Conservation (phyloP, 2,888 invertebrate genomes). For the Taphrorychus bicolor region DNA sequence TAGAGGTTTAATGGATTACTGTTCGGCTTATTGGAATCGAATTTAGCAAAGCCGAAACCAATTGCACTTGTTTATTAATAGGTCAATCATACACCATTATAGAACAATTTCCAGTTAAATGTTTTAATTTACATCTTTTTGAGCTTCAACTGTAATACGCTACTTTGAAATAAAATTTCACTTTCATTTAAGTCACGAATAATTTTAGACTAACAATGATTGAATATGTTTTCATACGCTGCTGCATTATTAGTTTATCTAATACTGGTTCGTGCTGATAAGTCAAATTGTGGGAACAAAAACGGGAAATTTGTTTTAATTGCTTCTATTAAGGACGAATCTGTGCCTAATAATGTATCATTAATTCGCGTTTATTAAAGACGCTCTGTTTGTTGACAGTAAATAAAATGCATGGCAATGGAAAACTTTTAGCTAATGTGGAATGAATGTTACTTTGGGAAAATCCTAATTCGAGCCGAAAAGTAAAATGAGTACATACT, state of each 20-base stretch:
- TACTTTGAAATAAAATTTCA: neutral
- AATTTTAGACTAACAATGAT: neutral
- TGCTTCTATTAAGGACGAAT: neutral
- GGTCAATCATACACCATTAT: neutral
- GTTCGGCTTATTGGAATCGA: neutral
- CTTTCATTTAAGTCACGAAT: neutral
- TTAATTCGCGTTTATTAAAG: neutral
- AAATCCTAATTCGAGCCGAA: too few relatives aligned
- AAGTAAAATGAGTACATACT: too few relatives aligned
- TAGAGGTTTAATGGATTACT: too few relatives aligned
- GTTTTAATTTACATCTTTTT: neutral
- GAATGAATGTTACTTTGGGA: too few relatives aligned
- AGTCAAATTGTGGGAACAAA: neutral
- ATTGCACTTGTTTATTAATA: neutral
- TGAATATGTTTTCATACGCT: neutral
- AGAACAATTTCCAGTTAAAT: neutral
- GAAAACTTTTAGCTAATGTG: neutral
- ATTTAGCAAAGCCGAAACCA: neutral
- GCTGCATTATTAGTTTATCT: slow-evolving; percentile 5
- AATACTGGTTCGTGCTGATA: neutral
- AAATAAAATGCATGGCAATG: neutral
- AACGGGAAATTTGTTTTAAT: slow-evolving; percentile 1
- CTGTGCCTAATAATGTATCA: neutral
- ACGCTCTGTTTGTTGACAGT: neutral
- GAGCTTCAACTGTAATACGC: too few relatives aligned